A percentile compares a stretch with the other conserved stretches of the same genome.
phyloP scores from a whole-genome alignment of 2,888 invertebrate genomes.

The Oscheius sp. region DNA sequence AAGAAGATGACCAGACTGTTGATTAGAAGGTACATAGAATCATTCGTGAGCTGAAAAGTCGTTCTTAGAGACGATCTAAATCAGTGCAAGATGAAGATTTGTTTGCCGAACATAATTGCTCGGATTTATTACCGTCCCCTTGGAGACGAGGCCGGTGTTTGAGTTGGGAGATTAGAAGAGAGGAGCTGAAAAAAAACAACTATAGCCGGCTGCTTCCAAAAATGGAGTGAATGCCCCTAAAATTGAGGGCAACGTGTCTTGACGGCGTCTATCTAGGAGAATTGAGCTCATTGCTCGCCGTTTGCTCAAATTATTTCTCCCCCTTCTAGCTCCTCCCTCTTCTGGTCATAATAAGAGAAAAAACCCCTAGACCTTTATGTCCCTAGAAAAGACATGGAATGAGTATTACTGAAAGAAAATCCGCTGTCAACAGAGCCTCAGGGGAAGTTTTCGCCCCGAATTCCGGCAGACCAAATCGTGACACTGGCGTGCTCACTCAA shows the following conservation, averaged over 20 bases:
- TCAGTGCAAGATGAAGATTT: constrained; percentile 4
- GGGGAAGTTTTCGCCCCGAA: constrained; percentile 25
- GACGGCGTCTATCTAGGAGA: constrained; percentile 28
- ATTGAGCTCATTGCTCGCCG: constrained; percentile 36
- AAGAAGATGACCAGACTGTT: background rate
- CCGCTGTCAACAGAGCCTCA: background rate
- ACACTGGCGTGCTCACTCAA: constrained; percentile 31
- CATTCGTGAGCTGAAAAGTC: constrained; percentile 16
- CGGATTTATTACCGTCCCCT: constrained; percentile 32
- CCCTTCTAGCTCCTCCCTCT: background rate
- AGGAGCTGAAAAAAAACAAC: constrained; percentile 20
- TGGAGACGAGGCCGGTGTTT: no score
- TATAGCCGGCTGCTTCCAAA: background rate
- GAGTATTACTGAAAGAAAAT: background rate
- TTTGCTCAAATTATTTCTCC: constrained; percentile 34
- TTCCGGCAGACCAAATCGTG: constrained; percentile 29
- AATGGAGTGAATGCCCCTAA: background rate
- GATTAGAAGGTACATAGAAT: constrained; percentile 24
- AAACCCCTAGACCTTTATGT: background rate
- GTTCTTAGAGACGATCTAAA: background rate
- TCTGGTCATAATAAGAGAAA: background rate
- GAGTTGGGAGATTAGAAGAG: background rate
- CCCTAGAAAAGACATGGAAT: background rate
- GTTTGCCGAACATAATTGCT: constrained; percentile 22
- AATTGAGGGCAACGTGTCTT: background rate